Base-by-base conservation (phyloP, 2,888 invertebrate species). In the Ochropleura leucogaster region DNA sequence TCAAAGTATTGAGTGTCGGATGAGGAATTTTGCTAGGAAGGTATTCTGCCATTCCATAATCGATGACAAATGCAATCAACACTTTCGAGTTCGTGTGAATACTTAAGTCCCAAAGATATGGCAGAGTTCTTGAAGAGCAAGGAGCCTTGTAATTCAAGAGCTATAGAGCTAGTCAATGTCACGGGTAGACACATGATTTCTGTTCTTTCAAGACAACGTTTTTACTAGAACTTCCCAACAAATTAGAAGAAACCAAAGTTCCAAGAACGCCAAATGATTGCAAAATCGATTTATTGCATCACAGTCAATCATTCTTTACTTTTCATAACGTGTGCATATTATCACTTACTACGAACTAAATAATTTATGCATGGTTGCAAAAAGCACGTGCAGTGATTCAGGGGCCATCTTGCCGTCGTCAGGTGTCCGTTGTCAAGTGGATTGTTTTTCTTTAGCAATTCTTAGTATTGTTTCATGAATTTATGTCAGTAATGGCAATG, bases 311-410 rank as follows among this genome's bases (percentile, higher is more conserved):
- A 70, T 77, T 59, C 44, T 14, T 74, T 68, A 20, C 40, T 66
- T 66, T 62, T 62, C 16, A 59, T 66, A 10, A 53, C 42, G 53
- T 72, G 20, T 68, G 66, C 49, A 40, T 66, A 59, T 64, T 20
- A 64, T 16, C n/a, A 30, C 18, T 53, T 71, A 71, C 40, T 78
- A 59, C 62, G 64, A 78, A 79, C 18, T 44, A 42, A 68, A 47
- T 68, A n/a, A 77, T 77, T 74, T 74, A n/a, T 75, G 68, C 67
- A 81, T 64, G 44, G 6, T 0, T 68, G 72, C 62, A 72, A 12
- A 72, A 53, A 67, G 55, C 70, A 81, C 73, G 72, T 74, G 74
- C 53, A 62, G 40, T 79, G 68, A 80, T 57, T 72, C 82, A 82
- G 18, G 0, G 12, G n/a, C 30, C 30, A 77, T 68, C 55, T 60